Evolutionary conservation across 92 coral and sea anemone genomes (phyloP).

Genomic region (Plumapathes pennacea): DNA sequence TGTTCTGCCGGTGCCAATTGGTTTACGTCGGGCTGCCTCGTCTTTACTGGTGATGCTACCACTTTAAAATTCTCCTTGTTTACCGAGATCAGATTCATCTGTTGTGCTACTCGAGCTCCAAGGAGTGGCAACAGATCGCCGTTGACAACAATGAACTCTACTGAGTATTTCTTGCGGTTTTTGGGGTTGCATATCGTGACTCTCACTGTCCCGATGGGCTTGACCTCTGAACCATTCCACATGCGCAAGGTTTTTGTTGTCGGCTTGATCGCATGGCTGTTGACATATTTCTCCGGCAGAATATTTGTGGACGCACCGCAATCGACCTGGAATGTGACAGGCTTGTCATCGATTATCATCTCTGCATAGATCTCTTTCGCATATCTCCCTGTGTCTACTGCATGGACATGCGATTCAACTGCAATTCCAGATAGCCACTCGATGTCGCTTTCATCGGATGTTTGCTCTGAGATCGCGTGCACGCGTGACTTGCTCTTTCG

Average conservation of each 20-base stretch:
- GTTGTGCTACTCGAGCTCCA: conserved; percentile 40
- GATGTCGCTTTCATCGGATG: conserved; percentile 23
- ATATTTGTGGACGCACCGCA: conserved; percentile 51
- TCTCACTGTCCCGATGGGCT: conserved; percentile 39
- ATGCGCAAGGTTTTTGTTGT: conserved; percentile 29
- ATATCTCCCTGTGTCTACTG: not conserved
- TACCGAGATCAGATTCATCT: conserved; percentile 36
- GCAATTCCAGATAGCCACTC: conserved; percentile 14
- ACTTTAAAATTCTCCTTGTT: conserved; percentile 37
- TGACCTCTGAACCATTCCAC: conserved; percentile 53
- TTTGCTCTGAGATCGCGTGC: conserved; percentile 6
- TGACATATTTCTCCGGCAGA: conserved; percentile 14
- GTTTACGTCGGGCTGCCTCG: conserved; percentile 3
- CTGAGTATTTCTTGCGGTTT: conserved; percentile 44
- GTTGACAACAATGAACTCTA: conserved; percentile 49
- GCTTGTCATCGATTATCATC: conserved; percentile 12
- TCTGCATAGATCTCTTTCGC: conserved; percentile 40
- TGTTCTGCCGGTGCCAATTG: conserved; percentile 11
- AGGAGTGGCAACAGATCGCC: conserved; percentile 37
- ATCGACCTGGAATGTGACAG: conserved; percentile 51
- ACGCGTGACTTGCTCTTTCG: conserved; percentile 18
- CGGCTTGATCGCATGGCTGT: not conserved
- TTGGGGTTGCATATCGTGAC: conserved; percentile 26
- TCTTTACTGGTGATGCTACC: not conserved
- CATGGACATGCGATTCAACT: conserved; percentile 2